Evolutionary conservation across 2,113 vertebrate genomes (phyloP).

Genomic region (Bujurquina vittata): DNA sequence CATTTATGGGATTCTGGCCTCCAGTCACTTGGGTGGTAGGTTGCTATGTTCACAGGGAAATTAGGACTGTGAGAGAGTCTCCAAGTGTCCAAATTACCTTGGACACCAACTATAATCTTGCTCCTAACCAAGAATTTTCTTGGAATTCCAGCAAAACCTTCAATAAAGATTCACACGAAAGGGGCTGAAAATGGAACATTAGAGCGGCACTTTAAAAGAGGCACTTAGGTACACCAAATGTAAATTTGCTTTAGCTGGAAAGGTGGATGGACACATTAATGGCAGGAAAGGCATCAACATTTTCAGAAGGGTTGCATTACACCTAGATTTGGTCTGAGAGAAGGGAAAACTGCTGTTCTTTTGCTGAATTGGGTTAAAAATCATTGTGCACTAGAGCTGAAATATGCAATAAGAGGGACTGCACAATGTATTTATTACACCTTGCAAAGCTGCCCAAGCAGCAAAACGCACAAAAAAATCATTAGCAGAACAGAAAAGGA

Average conservation of each 20-base stretch:
- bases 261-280: conserved; percentile 40
- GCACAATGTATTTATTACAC: conserved; percentile 25
- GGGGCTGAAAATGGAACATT: conserved; percentile 23
- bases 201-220: conserved; percentile 31
- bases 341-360: conserved; percentile 33
- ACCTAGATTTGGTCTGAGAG: conserved; percentile 13
- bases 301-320: conserved; percentile 31
- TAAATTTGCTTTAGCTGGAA: conserved; percentile 59
- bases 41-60: conserved; percentile 36
- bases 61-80: conserved; percentile 21
- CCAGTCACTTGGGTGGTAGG: background rate
- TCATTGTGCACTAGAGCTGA: conserved; percentile 16
- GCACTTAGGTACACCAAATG: conserved; percentile 49
- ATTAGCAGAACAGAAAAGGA: background rate
- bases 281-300: conserved; percentile 12
- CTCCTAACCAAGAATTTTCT: conserved; percentile 25
- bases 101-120: conserved; percentile 41
- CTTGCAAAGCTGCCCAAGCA: conserved; percentile 3
- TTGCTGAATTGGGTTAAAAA: conserved; percentile 26
- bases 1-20: conserved; percentile 34
- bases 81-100: conserved; percentile 45
- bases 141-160: conserved; percentile 31
- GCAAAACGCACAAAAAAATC: conserved; percentile 5
- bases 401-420: conserved; percentile 41
- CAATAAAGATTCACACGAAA: conserved; percentile 55